A percentile compares a stretch with the other conserved stretches of the same genome.
phyloP scores from a whole-genome alignment of 1,140 invertebrate genomes.

The Agrypnia vestita region DNA sequence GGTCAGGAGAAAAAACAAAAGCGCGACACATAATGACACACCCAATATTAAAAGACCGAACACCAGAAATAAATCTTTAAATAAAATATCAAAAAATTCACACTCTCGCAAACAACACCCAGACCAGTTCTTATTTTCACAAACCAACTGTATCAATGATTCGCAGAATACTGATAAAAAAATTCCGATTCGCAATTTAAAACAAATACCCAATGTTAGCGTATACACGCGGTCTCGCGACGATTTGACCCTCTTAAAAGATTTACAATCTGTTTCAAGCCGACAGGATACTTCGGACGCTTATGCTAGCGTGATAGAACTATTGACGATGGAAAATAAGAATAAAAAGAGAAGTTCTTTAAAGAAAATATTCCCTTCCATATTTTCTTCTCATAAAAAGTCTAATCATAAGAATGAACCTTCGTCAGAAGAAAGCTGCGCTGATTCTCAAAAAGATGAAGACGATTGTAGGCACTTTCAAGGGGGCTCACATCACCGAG shows the following conservation, averaged over 20 bases:
- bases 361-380: constrained; percentile 34
- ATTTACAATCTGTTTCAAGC: neutral
- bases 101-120: neutral
- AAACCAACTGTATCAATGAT: constrained; percentile 9
- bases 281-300: constrained; percentile 20
- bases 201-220: neutral
- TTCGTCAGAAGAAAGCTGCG: neutral
- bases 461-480: too few species aligned
- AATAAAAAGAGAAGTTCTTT: constrained; percentile 25
- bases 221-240: neutral
- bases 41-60: neutral
- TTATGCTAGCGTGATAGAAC: constrained; percentile 23
- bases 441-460: too few species aligned
- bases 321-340: constrained; percentile 25
- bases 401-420: neutral
- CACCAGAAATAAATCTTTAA: neutral
- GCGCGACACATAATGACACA: neutral
- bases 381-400: neutral
- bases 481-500: neutral
- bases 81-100: neutral
- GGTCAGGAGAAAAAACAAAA: neutral
- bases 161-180: neutral
- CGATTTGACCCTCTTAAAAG: neutral
- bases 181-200: neutral
- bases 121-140: neutral